These are phyloP conservation scores for cattle (Bos taurus) DNA, from an alignment of 2,113 vertebrate genomes.

Conservation along the genomic window DNA sequence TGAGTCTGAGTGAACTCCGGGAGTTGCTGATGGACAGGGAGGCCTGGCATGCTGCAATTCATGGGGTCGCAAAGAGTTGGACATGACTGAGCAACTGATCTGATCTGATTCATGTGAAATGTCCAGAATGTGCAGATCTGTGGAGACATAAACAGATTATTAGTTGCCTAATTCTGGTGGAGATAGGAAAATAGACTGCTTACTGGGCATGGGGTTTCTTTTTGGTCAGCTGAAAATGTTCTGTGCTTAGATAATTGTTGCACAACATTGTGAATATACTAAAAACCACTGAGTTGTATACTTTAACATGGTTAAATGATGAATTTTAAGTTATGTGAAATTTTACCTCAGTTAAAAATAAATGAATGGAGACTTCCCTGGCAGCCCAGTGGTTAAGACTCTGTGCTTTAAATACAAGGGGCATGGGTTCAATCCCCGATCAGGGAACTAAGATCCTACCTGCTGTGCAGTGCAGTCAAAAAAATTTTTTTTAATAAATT, in stretches of 20 bases:
- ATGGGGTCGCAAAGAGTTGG: too few relatives aligned
- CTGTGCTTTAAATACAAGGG: neutral
- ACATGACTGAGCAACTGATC: too few relatives aligned
- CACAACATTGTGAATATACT: neutral
- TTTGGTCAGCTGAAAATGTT: neutral
- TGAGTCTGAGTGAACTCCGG: too few relatives aligned
- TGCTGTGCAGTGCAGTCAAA: neutral
- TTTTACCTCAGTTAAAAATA: slow-evolving; percentile 1
- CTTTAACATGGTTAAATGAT: neutral
- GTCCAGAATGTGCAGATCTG: neutral
- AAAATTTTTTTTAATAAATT: neutral
- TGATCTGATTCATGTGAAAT: neutral
- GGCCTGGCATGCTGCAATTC: too few relatives aligned
- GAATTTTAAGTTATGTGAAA: neutral
- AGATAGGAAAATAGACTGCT: neutral
- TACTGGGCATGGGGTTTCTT: neutral
- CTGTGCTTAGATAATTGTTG: neutral
- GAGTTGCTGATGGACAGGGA: too few relatives aligned
- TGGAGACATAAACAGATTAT: neutral
- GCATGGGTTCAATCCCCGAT: neutral
- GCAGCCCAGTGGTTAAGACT: neutral
- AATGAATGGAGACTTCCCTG: neutral
- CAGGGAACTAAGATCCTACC: neutral
- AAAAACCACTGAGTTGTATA: neutral
- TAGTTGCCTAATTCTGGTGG: neutral